A percentile compares a stretch with the other conserved stretches of the same genome.
These are phyloP conservation scores for Polydrusus tereticollis DNA, from an alignment of 2,888 invertebrate species.

Conservation along the genomic window DNA sequence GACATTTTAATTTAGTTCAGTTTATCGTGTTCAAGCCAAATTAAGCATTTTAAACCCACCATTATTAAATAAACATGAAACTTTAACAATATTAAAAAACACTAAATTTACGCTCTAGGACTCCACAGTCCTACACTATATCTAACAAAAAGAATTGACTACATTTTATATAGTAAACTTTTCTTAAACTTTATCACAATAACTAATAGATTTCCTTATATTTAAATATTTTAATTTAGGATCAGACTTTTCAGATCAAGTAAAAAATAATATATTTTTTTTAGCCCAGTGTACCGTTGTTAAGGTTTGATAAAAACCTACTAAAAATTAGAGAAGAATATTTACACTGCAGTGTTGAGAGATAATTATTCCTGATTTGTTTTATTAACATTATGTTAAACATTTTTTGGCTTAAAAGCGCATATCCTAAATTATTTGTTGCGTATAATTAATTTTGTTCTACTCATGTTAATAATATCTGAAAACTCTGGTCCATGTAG, in stretches of 20 bases:
- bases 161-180: constrained; percentile 23
- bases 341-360: too few species aligned
- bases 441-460: too few species aligned
- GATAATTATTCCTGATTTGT: too few species aligned
- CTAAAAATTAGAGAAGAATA: too few species aligned
- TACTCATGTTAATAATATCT: constrained; percentile 1
- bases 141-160: constrained; percentile 34
- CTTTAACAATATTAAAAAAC: constrained; percentile 1
- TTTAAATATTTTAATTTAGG: background rate
- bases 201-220: constrained; percentile 29
- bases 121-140: constrained; percentile 17
- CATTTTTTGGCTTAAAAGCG: too few species aligned
- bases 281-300: background rate
- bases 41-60: background rate
- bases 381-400: too few species aligned
- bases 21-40: background rate
- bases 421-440: too few species aligned
- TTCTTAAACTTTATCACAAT: constrained; percentile 29
- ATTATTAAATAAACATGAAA: background rate
- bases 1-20: too few species aligned
- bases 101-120: constrained; percentile 14
- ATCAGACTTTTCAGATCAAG: background rate
- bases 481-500: background rate
- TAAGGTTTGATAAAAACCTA: background rate
- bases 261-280: too few species aligned